Evolutionary conservation across 2,113 vertebrate species (phyloP), one percentile per base, ranked within the genome.

Genomic region (Serinus canaria): DNA sequence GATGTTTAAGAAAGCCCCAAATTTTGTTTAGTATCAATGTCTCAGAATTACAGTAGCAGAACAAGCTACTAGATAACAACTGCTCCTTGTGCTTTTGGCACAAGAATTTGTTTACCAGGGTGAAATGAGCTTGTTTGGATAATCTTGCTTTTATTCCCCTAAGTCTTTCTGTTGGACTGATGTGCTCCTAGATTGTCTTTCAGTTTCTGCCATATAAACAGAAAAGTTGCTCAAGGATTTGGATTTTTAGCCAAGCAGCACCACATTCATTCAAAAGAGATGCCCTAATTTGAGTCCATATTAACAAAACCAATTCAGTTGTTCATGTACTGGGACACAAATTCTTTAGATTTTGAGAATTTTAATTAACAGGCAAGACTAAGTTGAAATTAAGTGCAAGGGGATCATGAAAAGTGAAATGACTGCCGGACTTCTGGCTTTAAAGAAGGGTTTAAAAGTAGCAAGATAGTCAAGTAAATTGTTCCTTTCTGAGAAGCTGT

Each of bases 51-150:
- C 0, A 1, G 46, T 84, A 82, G 66, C 68, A 86, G 79, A 62
- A 74, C 35, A 74, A 87, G 41, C 27, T 33, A 15, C 30, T 60
- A 67, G 72, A 22, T 90, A 89, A 76, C 64, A 94, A 75, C 76
- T 83, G 50, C 8, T 93, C 10, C 72, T 83, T 64, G 15, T 77
- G 66, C 72, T 86, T 90, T 86, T 94, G 91, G 80, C 83, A 52
- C 19, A 39, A 58, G 52, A 74, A 58, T 80, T 92, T 96, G 88
- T 95, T 95, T 96, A 80, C 55, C 33, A 52, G 72, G 37, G 10
- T 58, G 53, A 79, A 88, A 18, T 39, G 75, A 92, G 33, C 82
- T 80, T 76, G 69, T 92, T 83, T 95, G 83, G 76, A 47, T 95
- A 56, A 59, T 93, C 56, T 72, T 90, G 56, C 68, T 89, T 95